Conservation (phyloP, 2,888 invertebrate genomes). For the Suillia variegata region DNA sequence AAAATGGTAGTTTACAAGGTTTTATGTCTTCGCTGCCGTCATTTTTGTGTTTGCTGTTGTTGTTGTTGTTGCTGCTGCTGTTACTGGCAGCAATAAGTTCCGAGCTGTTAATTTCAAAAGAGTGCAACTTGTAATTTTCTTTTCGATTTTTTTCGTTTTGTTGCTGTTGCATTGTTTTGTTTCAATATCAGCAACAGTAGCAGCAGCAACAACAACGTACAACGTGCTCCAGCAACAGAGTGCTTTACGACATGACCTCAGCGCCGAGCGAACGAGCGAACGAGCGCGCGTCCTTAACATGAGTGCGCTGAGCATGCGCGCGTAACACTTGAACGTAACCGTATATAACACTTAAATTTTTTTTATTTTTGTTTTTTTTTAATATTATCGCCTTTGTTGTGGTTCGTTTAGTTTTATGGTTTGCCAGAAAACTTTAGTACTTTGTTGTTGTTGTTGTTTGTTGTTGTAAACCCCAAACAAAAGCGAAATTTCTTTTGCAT, state of each 20-base stretch:
- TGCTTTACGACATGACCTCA: conserved; percentile 26
- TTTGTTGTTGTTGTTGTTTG: too few species aligned
- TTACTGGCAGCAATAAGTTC: conserved; percentile 45
- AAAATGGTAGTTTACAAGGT: background rate
- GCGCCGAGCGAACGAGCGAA: too few species aligned
- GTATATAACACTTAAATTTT: background rate
- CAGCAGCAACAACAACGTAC: too few species aligned
- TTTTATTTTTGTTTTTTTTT: background rate
- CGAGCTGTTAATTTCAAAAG: conserved; percentile 51
- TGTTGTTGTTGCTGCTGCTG: conserved; percentile 1
- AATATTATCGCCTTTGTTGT: conserved; percentile 21
- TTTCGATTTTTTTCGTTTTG: conserved; percentile 13
- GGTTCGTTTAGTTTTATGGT: conserved; percentile 26
- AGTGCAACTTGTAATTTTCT: conserved; percentile 45
- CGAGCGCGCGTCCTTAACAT: too few species aligned
- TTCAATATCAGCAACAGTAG: too few species aligned
- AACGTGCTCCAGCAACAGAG: too few species aligned
- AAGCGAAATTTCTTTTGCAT: too few species aligned
- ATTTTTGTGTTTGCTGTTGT: background rate
- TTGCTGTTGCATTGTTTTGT: conserved; percentile 28
- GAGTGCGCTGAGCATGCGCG: conserved; percentile 35
- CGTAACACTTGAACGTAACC: conserved; percentile 29
- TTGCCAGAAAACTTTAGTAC: conserved; percentile 4
- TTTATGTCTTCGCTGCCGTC: background rate
- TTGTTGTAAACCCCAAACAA: too few species aligned